Evolutionary conservation across 2,797 vertebrate genomes (phyloP).

Genomic region (Spizella passerina): DNA sequence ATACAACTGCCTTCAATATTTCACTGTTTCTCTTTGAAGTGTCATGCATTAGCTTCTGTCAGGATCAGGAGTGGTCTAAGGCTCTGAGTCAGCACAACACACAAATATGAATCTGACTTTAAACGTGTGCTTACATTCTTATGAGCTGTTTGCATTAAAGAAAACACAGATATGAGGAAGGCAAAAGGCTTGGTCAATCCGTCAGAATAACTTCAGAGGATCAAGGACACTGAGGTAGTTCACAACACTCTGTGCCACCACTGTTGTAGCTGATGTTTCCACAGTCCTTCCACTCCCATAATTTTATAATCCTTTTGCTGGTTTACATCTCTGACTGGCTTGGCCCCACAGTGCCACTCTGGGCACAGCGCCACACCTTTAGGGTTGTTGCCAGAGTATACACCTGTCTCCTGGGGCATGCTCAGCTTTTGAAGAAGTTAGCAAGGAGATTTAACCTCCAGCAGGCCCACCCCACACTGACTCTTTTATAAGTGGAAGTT

Average conservation of each 20-base stretch:
- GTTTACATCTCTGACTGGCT: neutral
- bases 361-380: neutral
- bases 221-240: neutral
- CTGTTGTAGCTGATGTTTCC: neutral
- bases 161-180: neutral
- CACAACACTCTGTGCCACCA: accelerated
- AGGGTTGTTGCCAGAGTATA: neutral
- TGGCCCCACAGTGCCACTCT: neutral
- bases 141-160: neutral
- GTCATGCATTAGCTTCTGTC: neutral
- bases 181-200: neutral
- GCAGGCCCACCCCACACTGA: neutral
- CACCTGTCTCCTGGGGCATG: neutral
- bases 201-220: neutral
- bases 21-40: neutral
- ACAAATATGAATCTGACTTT: neutral
- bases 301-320: neutral
- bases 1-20: neutral
- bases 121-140: neutral
- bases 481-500: neutral
- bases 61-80: neutral
- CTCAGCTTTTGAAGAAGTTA: neutral
- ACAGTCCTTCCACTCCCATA: neutral
- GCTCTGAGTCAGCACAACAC: neutral
- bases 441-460: neutral